phyloP scores from a whole-genome alignment of 2,888 invertebrate genomes.

The Mythimna ferrago region DNA sequence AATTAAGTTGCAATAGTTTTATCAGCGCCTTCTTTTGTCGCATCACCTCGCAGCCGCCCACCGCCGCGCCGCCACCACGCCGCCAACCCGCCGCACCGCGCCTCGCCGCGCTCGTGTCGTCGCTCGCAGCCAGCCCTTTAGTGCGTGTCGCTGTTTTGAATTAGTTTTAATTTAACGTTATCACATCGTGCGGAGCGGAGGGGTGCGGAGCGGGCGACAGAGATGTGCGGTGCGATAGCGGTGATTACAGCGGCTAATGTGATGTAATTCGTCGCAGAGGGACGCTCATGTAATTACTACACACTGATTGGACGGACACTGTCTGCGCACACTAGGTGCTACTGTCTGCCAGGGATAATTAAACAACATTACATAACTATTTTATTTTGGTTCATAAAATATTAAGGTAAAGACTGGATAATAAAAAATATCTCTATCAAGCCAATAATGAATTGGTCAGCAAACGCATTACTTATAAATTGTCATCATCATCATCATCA shows the following conservation, averaged over 20 bases:
- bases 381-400: not conserved
- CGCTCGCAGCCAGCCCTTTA: conserved; percentile 36
- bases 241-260: conserved; percentile 63
- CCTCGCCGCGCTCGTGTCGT: conserved; percentile 12
- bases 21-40: conserved; percentile 70
- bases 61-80: conserved; percentile 16
- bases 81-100: conserved; percentile 8
- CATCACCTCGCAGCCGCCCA: conserved; percentile 29
- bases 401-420: no score
- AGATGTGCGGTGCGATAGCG: conserved; percentile 69
- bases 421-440: no score
- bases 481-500: no score
- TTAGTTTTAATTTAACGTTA: conserved; percentile 69
- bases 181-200: conserved; percentile 29
- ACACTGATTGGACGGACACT: conserved; percentile 42
- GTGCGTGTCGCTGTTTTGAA: conserved; percentile 55
- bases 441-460: no score
- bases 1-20: conserved; percentile 78
- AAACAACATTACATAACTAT: not conserved
- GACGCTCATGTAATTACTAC: conserved; percentile 37
- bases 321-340: not conserved
- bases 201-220: conserved; percentile 50
- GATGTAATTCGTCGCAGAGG: conserved; percentile 58
- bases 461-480: no score
- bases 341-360: not conserved